phyloP scores from a whole-genome alignment of 2,888 invertebrate genomes.

The Drosophila austrosaltans region DNA sequence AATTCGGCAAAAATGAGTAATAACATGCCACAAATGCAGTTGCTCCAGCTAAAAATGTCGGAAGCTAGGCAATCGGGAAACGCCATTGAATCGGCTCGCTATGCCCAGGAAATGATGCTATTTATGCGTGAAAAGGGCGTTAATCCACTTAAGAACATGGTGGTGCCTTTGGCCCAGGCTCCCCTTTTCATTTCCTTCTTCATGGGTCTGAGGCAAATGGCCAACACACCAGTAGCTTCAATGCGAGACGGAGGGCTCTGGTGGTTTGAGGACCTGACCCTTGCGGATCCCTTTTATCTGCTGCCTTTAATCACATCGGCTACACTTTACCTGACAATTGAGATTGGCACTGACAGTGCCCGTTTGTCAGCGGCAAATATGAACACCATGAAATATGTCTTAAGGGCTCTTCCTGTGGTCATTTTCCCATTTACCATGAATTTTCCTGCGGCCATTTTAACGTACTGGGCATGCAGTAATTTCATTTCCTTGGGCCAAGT shows the following conservation, averaged over 20 bases:
- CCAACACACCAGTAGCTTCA: slow-evolving; percentile 95
- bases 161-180: slow-evolving; percentile 91
- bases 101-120: slow-evolving; percentile 90
- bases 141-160: slow-evolving; percentile 91
- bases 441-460: slow-evolving; percentile 94
- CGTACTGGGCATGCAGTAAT: slow-evolving; percentile 96
- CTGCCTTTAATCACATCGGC: slow-evolving; percentile 93
- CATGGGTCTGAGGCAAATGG: slow-evolving; percentile 93
- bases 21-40: slow-evolving; percentile 92
- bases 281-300: slow-evolving; percentile 94
- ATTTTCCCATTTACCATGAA: slow-evolving; percentile 93
- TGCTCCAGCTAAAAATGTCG: slow-evolving; percentile 92
- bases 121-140: slow-evolving; percentile 93
- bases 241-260: slow-evolving; percentile 93
- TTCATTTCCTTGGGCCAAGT: slow-evolving; percentile 91
- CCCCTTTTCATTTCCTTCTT: slow-evolving; percentile 97
- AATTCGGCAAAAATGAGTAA: slow-evolving; percentile 93
- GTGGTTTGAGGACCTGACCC: slow-evolving; percentile 97
- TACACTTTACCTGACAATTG: slow-evolving; percentile 92
- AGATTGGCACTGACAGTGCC: slow-evolving; percentile 91
- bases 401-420: slow-evolving; percentile 90
- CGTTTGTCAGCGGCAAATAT: slow-evolving; percentile 87
- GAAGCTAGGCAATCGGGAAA: slow-evolving; percentile 94
- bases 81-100: slow-evolving; percentile 89
- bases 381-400: slow-evolving; percentile 89